Evolutionary conservation across 1,140 invertebrate genomes (phyloP).

Genomic region (Drosophila micromelanica): DNA sequence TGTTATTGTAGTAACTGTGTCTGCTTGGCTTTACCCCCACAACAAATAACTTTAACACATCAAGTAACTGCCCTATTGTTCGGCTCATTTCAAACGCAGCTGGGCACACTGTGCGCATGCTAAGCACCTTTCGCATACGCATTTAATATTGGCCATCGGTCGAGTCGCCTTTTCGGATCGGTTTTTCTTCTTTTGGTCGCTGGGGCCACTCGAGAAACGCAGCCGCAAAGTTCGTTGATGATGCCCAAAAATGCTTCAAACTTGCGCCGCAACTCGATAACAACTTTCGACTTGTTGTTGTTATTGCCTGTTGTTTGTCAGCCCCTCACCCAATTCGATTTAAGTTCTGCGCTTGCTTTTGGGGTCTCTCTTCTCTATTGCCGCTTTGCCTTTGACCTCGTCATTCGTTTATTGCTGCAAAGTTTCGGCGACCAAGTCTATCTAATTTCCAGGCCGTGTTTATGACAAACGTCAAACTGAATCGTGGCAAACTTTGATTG

Average conservation of each 20-base stretch:
- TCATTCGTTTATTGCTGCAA: slow-evolving; percentile 39
- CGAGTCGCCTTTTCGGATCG: background rate
- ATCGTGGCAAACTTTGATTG: slow-evolving; percentile 26
- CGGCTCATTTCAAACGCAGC: background rate
- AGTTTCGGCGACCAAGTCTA: slow-evolving; percentile 25
- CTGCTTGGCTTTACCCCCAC: background rate
- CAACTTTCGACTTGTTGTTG: slow-evolving; percentile 31
- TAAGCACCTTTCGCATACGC: slow-evolving; percentile 1
- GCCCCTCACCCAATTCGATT: slow-evolving; percentile 53
- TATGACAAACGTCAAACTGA: slow-evolving; percentile 37
- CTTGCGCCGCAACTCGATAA: slow-evolving; percentile 39
- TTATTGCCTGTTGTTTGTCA: slow-evolving; percentile 21
- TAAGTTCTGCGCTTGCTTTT: slow-evolving; percentile 44
- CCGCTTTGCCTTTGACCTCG: slow-evolving; percentile 35
- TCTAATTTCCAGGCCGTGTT: slow-evolving; percentile 35
- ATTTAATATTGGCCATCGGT: background rate
- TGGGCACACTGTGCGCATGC: slow-evolving; percentile 10
- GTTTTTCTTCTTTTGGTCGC: slow-evolving; percentile 2
- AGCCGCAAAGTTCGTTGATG: slow-evolving; percentile 29
- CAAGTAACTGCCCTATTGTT: background rate
- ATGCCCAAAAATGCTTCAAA: slow-evolving; percentile 36
- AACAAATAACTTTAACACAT: background rate
- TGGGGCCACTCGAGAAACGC: background rate
- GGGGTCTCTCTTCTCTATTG: slow-evolving; percentile 13
- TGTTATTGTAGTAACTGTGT: background rate